Conservation (phyloP, 2,888 invertebrate genomes). For the Erebia aethiops region DNA sequence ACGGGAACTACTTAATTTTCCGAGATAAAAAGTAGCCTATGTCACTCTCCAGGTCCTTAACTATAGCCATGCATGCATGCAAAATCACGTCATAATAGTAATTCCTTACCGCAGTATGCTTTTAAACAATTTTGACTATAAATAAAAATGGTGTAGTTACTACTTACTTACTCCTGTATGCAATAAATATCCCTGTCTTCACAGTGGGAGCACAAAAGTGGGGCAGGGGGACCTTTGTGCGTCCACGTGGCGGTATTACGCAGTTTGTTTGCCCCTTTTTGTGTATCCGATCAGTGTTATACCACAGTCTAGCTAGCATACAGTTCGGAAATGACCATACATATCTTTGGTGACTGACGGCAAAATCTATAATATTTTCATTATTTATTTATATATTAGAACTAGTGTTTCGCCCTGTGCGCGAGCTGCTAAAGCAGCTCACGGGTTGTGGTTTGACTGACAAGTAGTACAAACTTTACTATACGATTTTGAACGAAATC, state of each 20-base stretch:
- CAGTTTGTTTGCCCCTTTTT: constrained; percentile 48
- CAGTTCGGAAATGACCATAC: background rate
- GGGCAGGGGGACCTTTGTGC: constrained; percentile 50
- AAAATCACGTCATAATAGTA: too few relatives aligned
- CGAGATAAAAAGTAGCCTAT: too few relatives aligned
- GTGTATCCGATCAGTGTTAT: constrained; percentile 16
- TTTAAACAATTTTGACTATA: constrained; percentile 5
- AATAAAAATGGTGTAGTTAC: constrained; percentile 21
- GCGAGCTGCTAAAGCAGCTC: too few relatives aligned
- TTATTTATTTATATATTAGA: too few relatives aligned
- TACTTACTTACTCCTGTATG: constrained; percentile 35
- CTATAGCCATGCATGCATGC: rapidly evolving
- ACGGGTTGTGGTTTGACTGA: too few relatives aligned
- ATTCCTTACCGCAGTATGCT: background rate
- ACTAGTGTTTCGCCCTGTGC: too few relatives aligned
- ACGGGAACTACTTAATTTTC: too few relatives aligned
- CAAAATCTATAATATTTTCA: too few relatives aligned
- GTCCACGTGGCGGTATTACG: constrained; percentile 55
- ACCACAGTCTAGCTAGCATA: background rate
- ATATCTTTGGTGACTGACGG: background rate
- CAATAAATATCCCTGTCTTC: constrained; percentile 43
- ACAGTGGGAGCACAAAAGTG: constrained; percentile 47
- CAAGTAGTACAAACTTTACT: too few relatives aligned
- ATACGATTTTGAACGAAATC: too few relatives aligned
- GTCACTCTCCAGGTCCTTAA: too few relatives aligned